Evolutionary conservation across 2,113 vertebrate species (phyloP).

Genomic region (Regulus satrapa): DNA sequence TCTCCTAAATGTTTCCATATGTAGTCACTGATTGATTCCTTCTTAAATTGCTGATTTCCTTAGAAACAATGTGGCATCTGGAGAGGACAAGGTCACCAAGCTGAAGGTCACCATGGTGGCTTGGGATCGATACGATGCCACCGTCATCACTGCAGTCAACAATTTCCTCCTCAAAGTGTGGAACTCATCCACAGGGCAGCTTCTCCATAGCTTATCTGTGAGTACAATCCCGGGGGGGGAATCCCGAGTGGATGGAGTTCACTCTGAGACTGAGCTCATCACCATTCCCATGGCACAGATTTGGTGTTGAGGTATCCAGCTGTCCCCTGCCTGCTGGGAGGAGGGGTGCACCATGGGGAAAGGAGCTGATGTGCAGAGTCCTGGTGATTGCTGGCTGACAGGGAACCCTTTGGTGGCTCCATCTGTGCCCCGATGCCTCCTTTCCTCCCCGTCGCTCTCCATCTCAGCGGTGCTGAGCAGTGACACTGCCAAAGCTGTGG

Average conservation of each 20-base stretch:
- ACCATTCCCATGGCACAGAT: neutral
- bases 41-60: constrained; percentile 2
- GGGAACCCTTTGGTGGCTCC: neutral
- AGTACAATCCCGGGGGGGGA: constrained; percentile 54
- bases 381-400: neutral
- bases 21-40: neutral
- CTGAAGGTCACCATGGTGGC: constrained; percentile 97
- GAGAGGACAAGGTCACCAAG: constrained; percentile 91
- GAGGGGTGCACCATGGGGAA: neutral
- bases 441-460: neutral
- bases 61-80: constrained; percentile 76
- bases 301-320: neutral
- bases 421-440: neutral
- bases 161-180: constrained; percentile 97
- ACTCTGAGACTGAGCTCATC: neutral
- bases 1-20: neutral
- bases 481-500: neutral
- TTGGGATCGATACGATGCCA: constrained; percentile 89
- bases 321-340: neutral
- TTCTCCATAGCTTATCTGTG: constrained; percentile 90
- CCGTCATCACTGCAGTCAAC: constrained; percentile 93
- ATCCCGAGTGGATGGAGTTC: neutral
- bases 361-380: neutral
- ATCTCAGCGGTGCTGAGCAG: neutral
- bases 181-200: constrained; percentile 86